Percentiles rank a stretch among this genome's conserved stretches.
Evolutionary conservation across 2,888 invertebrate species (phyloP).

Genomic region (Cerastis leucographa): DNA sequence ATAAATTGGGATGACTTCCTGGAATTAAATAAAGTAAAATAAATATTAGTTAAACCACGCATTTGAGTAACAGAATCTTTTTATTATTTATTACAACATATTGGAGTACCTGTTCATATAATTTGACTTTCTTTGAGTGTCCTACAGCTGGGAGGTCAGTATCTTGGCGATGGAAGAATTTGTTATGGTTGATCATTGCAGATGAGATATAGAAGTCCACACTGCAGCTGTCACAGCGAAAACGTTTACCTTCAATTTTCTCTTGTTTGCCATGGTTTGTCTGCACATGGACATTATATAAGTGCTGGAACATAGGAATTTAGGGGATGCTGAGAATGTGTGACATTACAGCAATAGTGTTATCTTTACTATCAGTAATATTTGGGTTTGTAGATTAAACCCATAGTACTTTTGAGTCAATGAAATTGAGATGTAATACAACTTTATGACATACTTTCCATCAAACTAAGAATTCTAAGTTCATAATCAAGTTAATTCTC

Average conservation of each 20-base stretch:
- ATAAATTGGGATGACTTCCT: constrained; percentile 84
- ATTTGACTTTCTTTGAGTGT: constrained; percentile 84
- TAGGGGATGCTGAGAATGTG: background rate
- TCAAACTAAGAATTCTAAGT: background rate
- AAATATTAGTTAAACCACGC: background rate
- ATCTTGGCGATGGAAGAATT: constrained; percentile 86
- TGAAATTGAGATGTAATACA: background rate
- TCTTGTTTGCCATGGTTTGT: constrained; percentile 81
- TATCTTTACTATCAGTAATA: background rate
- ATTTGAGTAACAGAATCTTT: background rate
- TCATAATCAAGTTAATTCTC: background rate
- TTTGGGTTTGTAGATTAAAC: background rate
- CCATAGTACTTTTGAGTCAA: background rate
- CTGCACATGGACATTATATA: constrained; percentile 91
- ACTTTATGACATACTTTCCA: background rate
- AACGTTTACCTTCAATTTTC: constrained; percentile 70
- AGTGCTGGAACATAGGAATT: constrained; percentile 81
- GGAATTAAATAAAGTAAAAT: constrained; percentile 59
- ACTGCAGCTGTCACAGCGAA: constrained; percentile 90
- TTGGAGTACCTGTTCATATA: constrained; percentile 78
- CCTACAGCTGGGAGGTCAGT: constrained; percentile 82
- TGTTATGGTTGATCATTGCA: constrained; percentile 91
- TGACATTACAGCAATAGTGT: background rate
- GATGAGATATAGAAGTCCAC: constrained; percentile 89
- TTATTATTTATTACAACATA: background rate